Percentiles rank a stretch among this genome's conserved stretches.
Evolutionary conservation across 1,140 invertebrate genomes (phyloP).

Genomic region (Apocrypta bakeri): DNA sequence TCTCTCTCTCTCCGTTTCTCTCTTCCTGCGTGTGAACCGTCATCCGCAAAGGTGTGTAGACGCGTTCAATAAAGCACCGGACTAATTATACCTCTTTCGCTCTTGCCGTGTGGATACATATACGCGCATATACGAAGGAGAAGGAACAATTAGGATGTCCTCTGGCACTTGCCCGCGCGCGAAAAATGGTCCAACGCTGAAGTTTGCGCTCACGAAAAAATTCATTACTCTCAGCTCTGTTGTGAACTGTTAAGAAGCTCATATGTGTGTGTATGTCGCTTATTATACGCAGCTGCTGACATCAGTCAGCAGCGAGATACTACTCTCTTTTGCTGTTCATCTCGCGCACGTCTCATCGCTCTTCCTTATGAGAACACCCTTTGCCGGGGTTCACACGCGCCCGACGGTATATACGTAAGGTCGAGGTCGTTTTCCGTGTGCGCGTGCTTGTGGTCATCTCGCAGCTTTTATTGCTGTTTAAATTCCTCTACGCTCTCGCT

Average conservation of each 20-base stretch:
- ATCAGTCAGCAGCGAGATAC: constrained; percentile 6
- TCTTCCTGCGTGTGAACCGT: neutral
- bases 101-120: too few relatives aligned
- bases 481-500: neutral
- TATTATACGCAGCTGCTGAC: constrained; percentile 11
- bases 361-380: constrained; percentile 36
- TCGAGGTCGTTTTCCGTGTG: constrained; percentile 13
- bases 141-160: neutral
- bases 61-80: constrained; percentile 28
- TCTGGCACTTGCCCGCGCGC: too few relatives aligned
- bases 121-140: too few relatives aligned
- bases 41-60: neutral
- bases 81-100: neutral
- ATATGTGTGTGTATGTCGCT: neutral
- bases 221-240: neutral
- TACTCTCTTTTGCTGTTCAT: neutral
- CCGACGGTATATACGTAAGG: neutral
- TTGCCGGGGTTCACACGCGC: constrained; percentile 28
- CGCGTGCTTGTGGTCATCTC: neutral
- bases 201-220: neutral
- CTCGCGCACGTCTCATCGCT: constrained; percentile 4
- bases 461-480: constrained; percentile 3
- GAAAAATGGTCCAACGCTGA: constrained; percentile 9
- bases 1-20: constrained; percentile 3
- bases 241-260: too few relatives aligned